A percentile compares a stretch with the other conserved stretches of the same genome.
Evolutionary conservation across 2,113 vertebrate genomes (phyloP).

Genomic region (Syrmaticus mikado): DNA sequence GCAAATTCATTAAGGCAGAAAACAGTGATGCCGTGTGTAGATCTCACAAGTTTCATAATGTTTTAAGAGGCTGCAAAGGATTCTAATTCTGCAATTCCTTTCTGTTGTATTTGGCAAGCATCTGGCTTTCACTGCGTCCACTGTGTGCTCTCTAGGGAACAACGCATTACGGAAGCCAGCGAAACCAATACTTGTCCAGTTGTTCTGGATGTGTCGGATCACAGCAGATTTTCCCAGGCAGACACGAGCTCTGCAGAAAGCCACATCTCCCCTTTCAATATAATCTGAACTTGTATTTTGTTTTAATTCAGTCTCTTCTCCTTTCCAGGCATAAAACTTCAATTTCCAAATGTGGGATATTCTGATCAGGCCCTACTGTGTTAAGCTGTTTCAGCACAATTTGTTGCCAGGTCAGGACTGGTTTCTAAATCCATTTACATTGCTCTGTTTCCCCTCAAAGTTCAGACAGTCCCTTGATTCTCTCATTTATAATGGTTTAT

Average conservation of each 20-base stretch:
- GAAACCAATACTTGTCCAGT: not conserved
- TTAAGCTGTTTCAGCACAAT: not conserved
- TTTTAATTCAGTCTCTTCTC: not conserved
- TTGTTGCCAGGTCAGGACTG: not conserved
- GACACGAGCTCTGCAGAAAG: not conserved
- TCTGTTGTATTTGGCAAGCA: not conserved
- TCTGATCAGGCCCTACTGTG: not conserved
- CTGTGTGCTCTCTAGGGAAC: not conserved
- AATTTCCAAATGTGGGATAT: not conserved
- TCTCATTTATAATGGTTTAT: not conserved
- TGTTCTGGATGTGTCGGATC: accelerated
- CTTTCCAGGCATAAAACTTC: not conserved
- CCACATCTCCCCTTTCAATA: not conserved
- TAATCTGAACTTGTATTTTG: not conserved
- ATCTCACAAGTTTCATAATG: not conserved
- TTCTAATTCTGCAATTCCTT: not conserved
- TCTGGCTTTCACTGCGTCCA: accelerated
- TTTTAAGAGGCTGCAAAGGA: not conserved
- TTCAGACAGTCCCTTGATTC: not conserved
- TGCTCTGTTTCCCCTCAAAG: not conserved
- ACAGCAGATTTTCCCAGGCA: not conserved
- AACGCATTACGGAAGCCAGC: not conserved
- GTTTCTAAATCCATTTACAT: not conserved
- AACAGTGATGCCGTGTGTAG: not conserved
- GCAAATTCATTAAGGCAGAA: not conserved